Percentiles rank a stretch among this genome's conserved stretches.
Evolutionary conservation across 2,888 invertebrate species (phyloP).

Genomic region (Tetranychus piercei): DNA sequence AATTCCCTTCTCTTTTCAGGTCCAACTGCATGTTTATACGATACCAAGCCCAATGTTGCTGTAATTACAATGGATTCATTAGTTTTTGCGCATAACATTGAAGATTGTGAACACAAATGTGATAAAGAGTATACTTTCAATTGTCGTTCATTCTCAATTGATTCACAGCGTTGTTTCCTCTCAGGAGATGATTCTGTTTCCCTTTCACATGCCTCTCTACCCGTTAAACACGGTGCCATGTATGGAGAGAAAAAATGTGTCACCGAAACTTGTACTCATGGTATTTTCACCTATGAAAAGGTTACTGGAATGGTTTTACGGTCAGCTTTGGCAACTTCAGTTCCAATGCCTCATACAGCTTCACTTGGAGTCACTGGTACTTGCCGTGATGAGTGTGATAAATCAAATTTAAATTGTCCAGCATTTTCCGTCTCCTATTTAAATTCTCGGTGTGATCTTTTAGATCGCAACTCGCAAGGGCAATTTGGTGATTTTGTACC

Average conservation of each 20-base stretch:
- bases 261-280: slow-evolving; percentile 35
- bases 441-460: slow-evolving; percentile 34
- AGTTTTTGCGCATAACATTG: slow-evolving; percentile 33
- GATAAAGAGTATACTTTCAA: slow-evolving; percentile 33
- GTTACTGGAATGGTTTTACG: slow-evolving; percentile 34
- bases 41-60: slow-evolving; percentile 32
- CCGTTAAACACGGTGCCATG: slow-evolving; percentile 24
- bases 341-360: slow-evolving; percentile 28
- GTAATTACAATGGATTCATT: slow-evolving; percentile 35
- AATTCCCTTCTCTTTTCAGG: slow-evolving; percentile 28
- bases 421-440: slow-evolving; percentile 35
- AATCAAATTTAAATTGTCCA: slow-evolving; percentile 32
- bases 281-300: slow-evolving; percentile 36
- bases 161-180: slow-evolving; percentile 34
- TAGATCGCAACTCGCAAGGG: slow-evolving; percentile 35
- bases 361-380: slow-evolving; percentile 19
- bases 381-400: slow-evolving; percentile 21
- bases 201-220: slow-evolving; percentile 30
- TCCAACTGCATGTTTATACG: slow-evolving; percentile 35
- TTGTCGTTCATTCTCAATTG: slow-evolving; percentile 34
- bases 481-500: slow-evolving; percentile 33
- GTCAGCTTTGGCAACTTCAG: slow-evolving; percentile 33
- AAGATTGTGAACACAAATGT: slow-evolving; percentile 35
- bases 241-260: slow-evolving; percentile 35
- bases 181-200: slow-evolving; percentile 36